Evolutionary conservation across 2,797 vertebrate species (phyloP).

Genomic region (Ptychobarbus kaznakovi): DNA sequence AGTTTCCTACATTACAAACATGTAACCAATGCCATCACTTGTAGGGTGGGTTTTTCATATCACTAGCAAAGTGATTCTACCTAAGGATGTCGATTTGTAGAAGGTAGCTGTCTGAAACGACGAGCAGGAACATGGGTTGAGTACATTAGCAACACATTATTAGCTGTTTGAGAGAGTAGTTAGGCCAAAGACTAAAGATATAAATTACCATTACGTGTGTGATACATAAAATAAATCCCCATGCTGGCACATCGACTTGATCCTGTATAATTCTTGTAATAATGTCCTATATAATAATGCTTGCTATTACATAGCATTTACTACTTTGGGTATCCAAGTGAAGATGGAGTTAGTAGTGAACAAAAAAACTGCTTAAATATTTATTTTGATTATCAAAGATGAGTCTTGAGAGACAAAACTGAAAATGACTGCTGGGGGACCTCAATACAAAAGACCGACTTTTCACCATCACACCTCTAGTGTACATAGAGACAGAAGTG

Average conservation of each 20-base stretch:
- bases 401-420: not conserved
- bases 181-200: not conserved
- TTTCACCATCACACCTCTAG: not conserved
- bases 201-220: not conserved
- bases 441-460: not conserved
- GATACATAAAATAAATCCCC: not conserved
- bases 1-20: not conserved
- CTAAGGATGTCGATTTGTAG: not conserved
- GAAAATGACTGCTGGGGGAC: not conserved
- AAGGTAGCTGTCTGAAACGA: not conserved
- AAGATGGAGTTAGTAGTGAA: not conserved
- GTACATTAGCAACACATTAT: not conserved
- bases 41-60: not conserved
- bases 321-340: not conserved
- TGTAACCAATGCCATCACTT: not conserved
- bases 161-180: not conserved
- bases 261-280: not conserved
- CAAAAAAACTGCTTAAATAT: not conserved
- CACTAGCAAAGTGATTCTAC: not conserved
- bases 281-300: not conserved
- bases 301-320: not conserved
- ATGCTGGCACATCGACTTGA: not conserved
- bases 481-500: not conserved
- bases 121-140: not conserved
- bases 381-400: not conserved